Conservation (phyloP, 2,113 vertebrate genomes). For the Leucosticte australis region DNA sequence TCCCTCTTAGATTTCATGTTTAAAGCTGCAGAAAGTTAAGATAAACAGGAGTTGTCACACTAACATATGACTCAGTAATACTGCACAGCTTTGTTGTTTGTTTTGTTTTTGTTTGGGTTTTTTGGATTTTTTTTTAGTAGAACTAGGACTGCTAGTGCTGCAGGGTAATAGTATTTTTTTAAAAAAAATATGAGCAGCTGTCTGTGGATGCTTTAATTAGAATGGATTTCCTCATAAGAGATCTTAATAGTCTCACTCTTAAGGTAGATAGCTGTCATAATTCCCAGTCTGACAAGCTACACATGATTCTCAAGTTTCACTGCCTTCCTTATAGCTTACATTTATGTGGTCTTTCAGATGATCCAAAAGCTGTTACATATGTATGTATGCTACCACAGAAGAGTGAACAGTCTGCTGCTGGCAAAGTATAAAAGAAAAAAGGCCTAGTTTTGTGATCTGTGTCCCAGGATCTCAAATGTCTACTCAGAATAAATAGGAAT, state of each 20-base stretch:
- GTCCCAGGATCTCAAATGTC: slow-evolving; percentile 9
- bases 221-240: neutral
- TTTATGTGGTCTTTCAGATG: neutral
- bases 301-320: neutral
- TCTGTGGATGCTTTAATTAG: neutral
- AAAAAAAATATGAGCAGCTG: neutral
- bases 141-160: neutral
- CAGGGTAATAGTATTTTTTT: neutral
- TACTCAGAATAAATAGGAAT: slow-evolving; percentile 46
- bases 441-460: neutral
- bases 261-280: neutral
- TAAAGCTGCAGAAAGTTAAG: slow-evolving; percentile 47
- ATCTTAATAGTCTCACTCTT: neutral
- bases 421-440: slow-evolving; percentile 29
- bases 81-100: neutral
- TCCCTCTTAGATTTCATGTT: slow-evolving; percentile 47
- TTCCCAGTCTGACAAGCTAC: slow-evolving; percentile 11
- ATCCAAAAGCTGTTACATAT: neutral
- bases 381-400: neutral
- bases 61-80: slow-evolving; percentile 34
- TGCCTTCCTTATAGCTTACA: neutral
- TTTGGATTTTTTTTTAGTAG: neutral
- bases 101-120: neutral
- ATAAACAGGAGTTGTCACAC: slow-evolving; percentile 52
- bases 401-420: neutral